A percentile compares a stretch with the other conserved stretches of the same genome.
Evolutionary conservation across 2,113 vertebrate species (phyloP).

Genomic region (Pomatorhinus ruficollis): DNA sequence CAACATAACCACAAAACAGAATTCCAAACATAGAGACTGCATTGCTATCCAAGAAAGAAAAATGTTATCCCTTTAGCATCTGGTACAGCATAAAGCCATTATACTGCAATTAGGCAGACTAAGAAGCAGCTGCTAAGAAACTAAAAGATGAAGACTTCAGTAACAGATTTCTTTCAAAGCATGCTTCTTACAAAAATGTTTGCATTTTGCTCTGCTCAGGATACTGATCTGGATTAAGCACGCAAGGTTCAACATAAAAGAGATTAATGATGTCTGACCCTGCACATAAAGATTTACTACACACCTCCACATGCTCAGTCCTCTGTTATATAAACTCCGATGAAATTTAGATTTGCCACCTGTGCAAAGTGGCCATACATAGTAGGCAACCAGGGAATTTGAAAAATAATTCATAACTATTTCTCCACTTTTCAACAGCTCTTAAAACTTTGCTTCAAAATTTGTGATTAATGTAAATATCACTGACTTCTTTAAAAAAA

Average conservation of each 20-base stretch:
- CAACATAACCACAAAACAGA: slow-evolving; percentile 11
- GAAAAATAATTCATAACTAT: not conserved
- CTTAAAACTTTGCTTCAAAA: not conserved
- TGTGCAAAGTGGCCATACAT: not conserved
- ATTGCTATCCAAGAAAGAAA: slow-evolving; percentile 32
- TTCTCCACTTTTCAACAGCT: not conserved
- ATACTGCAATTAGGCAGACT: slow-evolving; percentile 69
- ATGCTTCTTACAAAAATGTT: not conserved
- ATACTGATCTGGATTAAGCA: not conserved
- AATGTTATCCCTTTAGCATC: slow-evolving; percentile 59
- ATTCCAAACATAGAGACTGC: slow-evolving; percentile 32
- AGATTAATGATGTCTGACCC: not conserved
- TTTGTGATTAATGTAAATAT: not conserved
- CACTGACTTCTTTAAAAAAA: not conserved
- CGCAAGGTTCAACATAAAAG: not conserved
- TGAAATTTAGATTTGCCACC: not conserved
- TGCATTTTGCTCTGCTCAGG: not conserved
- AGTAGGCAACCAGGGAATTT: not conserved
- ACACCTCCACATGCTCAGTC: not conserved
- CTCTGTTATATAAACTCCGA: not conserved
- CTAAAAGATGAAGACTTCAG: slow-evolving; percentile 49
- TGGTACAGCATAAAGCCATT: slow-evolving; percentile 67
- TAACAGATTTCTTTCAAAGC: slow-evolving; percentile 53
- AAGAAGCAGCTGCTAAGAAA: slow-evolving; percentile 69
- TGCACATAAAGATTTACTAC: not conserved